Evolutionary conservation across 2,888 invertebrate species (phyloP).

Genomic region (Mimumesa dahlbomi): DNA sequence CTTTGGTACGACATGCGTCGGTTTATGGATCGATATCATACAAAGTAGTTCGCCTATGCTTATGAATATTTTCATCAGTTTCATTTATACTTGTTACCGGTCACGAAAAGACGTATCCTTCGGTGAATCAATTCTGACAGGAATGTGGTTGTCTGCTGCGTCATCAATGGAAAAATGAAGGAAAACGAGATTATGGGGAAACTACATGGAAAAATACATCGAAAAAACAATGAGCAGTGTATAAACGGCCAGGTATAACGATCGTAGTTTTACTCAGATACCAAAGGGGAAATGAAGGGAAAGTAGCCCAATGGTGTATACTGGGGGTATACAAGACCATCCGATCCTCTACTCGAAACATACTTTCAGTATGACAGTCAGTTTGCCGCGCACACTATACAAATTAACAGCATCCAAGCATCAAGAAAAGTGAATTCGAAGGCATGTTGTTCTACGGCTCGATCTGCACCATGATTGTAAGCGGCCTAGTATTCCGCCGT

Average conservation of each 20-base stretch:
- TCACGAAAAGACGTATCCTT: no score
- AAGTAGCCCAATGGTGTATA: slow-evolving; percentile 34
- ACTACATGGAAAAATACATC: no score
- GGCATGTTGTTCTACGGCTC: slow-evolving; percentile 24
- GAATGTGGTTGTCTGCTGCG: no score
- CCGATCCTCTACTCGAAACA: background rate
- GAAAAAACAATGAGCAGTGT: no score
- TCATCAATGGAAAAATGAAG: no score
- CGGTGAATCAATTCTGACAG: no score
- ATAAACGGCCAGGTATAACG: slow-evolving; percentile 20
- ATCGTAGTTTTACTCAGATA: slow-evolving; percentile 14
- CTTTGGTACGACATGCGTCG: no score
- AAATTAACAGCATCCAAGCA: background rate
- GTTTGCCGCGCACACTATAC: background rate
- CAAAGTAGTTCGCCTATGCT: no score
- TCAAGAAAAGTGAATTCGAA: background rate
- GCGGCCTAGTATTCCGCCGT: slow-evolving; percentile 20
- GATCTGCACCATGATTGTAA: slow-evolving; percentile 18
- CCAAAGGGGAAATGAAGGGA: slow-evolving; percentile 27
- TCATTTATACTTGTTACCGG: no score
- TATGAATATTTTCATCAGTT: no score
- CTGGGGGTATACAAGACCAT: background rate
- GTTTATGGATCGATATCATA: no score
- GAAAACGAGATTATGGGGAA: no score
- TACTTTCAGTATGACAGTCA: background rate